These are phyloP conservation scores for Paguma larvata DNA, from an alignment of 2,797 vertebrate species.

Conservation along the genomic window DNA sequence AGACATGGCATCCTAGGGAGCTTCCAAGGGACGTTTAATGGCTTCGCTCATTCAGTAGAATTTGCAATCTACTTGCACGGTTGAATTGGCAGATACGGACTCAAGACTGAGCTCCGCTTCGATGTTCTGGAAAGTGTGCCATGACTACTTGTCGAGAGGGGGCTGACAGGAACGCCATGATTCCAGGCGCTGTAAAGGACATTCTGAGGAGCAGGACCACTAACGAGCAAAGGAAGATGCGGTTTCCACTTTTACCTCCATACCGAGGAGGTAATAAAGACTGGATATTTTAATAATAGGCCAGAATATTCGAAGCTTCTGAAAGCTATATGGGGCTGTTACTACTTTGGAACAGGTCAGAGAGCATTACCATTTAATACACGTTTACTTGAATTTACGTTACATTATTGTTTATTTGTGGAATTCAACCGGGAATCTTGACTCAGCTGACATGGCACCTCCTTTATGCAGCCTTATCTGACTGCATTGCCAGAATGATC, in stretches of 20 bases:
- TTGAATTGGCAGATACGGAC: not conserved
- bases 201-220: not conserved
- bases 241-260: not conserved
- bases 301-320: not conserved
- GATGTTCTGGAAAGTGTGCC: not conserved
- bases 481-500: not conserved
- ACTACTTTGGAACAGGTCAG: not conserved
- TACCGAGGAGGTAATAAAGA: not conserved
- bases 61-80: not conserved
- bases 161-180: not conserved
- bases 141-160: not conserved
- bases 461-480: not conserved
- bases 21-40: not conserved
- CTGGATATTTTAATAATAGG: not conserved
- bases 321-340: not conserved
- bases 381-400: not conserved
- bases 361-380: not conserved
- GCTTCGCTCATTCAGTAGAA: not conserved
- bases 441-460: not conserved
- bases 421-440: not conserved
- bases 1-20: not conserved
- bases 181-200: not conserved
- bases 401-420: not conserved
- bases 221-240: not conserved
- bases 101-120: not conserved